Conservation (phyloP, 1,140 invertebrate genomes). For the Trachymyrmex septentrionalis region DNA sequence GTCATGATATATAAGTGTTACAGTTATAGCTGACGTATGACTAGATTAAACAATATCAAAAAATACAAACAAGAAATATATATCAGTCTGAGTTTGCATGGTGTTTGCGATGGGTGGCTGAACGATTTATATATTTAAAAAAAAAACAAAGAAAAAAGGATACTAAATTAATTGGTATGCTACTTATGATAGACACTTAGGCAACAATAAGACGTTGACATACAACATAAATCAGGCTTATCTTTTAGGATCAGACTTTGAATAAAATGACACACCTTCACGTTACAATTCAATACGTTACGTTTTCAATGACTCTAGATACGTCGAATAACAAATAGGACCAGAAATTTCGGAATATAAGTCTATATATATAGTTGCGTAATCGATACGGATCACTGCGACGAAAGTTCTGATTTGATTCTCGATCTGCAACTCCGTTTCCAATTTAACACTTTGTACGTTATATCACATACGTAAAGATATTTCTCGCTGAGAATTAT, state of each 20-base stretch:
- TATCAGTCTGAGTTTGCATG: slow-evolving; percentile 71
- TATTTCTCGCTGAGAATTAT: background rate
- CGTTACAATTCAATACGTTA: slow-evolving; percentile 1
- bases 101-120: slow-evolving; percentile 2
- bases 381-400: background rate
- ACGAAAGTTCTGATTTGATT: slow-evolving; percentile 30
- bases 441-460: background rate
- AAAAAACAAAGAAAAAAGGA: background rate
- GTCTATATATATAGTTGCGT: slow-evolving; percentile 1
- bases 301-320: background rate
- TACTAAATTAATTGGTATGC: background rate
- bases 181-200: slow-evolving; percentile 6
- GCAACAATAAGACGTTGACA: background rate
- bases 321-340: background rate
- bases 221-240: slow-evolving; percentile 21
- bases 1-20: slow-evolving; percentile 74
- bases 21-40: slow-evolving; percentile 76
- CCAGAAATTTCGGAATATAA: slow-evolving; percentile 1
- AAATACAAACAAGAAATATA: slow-evolving; percentile 70
- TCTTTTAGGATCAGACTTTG: slow-evolving; percentile 6
- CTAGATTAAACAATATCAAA: slow-evolving; percentile 81
- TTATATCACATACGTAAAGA: background rate
- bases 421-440: background rate
- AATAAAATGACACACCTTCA: slow-evolving; percentile 22
- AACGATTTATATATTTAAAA: background rate